A percentile compares a stretch with the other conserved stretches of the same genome.
Evolutionary conservation across 2,113 vertebrate species (phyloP).

Genomic region (Dicrurus megarhynchus): DNA sequence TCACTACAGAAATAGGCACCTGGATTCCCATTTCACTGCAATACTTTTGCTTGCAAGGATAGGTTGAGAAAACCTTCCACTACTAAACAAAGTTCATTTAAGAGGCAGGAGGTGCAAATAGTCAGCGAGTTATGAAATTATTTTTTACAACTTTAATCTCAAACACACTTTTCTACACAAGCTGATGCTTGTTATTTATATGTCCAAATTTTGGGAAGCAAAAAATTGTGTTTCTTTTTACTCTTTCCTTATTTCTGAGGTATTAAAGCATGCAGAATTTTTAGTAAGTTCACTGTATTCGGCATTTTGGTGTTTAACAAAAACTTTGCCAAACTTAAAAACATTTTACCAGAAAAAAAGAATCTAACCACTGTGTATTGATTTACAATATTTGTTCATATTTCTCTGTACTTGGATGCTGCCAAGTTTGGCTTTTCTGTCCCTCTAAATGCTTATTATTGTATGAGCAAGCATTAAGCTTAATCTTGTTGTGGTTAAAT

Average conservation of each 20-base stretch:
- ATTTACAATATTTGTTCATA: background rate
- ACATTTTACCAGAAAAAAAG: background rate
- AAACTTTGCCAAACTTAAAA: background rate
- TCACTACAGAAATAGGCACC: background rate
- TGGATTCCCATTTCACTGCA: background rate
- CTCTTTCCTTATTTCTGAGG: background rate
- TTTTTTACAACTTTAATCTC: background rate
- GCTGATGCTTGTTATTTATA: background rate
- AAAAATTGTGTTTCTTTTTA: background rate
- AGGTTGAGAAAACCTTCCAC: background rate
- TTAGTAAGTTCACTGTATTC: background rate
- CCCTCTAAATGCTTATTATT: background rate
- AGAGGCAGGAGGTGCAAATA: background rate
- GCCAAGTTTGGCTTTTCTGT: background rate
- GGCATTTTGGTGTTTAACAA: background rate
- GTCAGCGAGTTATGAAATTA: background rate
- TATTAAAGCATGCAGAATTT: background rate
- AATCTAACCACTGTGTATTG: background rate
- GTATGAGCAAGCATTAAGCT: background rate
- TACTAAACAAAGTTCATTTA: background rate
- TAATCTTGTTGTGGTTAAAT: slow-evolving; percentile 25
- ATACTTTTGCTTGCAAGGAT: background rate
- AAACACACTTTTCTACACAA: background rate
- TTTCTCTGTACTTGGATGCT: background rate
- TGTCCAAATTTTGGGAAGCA: background rate